Conservation (phyloP, 2,113 vertebrate species). For the Otolemur garnettii region DNA sequence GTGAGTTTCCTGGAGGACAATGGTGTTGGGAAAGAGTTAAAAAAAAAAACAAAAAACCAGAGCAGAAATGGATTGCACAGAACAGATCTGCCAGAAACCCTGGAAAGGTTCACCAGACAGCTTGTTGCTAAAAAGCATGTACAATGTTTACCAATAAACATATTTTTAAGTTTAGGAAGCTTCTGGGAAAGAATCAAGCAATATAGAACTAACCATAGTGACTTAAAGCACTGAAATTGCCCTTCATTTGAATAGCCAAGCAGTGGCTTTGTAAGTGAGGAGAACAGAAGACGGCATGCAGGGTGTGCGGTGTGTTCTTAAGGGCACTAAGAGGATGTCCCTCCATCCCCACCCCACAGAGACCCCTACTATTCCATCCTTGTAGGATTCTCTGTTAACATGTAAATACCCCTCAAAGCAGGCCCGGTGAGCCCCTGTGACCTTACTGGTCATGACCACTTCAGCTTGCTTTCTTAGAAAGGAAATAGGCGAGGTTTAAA, state of each 20-base stretch:
- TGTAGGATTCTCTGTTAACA: conserved; percentile 25
- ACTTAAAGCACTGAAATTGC: not conserved
- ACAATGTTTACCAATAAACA: conserved; percentile 25
- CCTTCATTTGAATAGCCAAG: conserved; percentile 1
- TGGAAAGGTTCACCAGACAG: not conserved
- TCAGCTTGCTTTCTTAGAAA: not conserved
- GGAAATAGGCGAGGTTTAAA: not conserved
- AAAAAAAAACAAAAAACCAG: not conserved
- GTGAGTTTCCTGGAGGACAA: conserved; percentile 18
- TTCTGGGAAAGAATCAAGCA: conserved; percentile 15
- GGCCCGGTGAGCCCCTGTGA: not conserved
- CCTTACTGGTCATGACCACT: not conserved
- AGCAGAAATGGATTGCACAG: not conserved
- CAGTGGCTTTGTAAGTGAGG: not conserved
- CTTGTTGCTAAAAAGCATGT: conserved; percentile 7
- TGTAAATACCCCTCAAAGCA: not conserved
- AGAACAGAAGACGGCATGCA: not conserved
- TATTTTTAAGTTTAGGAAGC: not conserved
- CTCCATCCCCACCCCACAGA: not conserved
- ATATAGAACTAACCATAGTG: not conserved
- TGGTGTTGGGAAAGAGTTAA: not conserved
- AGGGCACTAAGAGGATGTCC: not conserved
- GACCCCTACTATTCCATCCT: not conserved
- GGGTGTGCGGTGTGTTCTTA: not conserved
- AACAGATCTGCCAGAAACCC: not conserved